phyloP scores from a whole-genome alignment of 2,113 vertebrate genomes.

The Serinus canaria region DNA sequence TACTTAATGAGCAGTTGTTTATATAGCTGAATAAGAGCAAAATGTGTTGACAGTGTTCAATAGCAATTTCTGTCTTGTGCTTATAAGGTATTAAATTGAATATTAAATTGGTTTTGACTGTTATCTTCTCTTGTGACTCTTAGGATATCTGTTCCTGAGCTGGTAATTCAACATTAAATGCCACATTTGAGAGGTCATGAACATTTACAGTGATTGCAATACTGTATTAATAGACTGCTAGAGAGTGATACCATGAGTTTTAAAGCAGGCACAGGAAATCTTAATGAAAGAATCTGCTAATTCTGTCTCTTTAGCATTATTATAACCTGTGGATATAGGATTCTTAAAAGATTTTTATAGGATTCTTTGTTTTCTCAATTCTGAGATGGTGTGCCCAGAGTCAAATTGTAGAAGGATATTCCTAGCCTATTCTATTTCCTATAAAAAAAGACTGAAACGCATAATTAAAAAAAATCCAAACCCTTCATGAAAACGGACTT shows the following conservation, averaged over 20 bases:
- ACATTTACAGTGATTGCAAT: not conserved
- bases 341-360: not conserved
- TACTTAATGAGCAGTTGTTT: not conserved
- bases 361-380: not conserved
- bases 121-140: not conserved
- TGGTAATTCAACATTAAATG: slow-evolving; percentile 4
- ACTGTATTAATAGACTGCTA: not conserved
- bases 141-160: not conserved
- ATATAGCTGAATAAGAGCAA: not conserved
- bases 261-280: not conserved
- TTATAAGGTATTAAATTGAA: not conserved
- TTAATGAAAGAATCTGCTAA: not conserved
- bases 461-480: not conserved
- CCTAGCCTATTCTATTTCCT: not conserved
- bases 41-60: not conserved
- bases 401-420: not conserved
- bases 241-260: not conserved
- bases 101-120: not conserved
- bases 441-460: not conserved
- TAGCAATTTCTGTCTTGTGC: not conserved
- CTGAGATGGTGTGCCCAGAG: not conserved
- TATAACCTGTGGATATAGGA: not conserved
- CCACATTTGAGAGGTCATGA: not conserved
- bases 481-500: not conserved
- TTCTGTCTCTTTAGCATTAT: not conserved